Evolutionary conservation across 1,140 invertebrate species (phyloP).

Genomic region (Helicorthomorpha holstii): DNA sequence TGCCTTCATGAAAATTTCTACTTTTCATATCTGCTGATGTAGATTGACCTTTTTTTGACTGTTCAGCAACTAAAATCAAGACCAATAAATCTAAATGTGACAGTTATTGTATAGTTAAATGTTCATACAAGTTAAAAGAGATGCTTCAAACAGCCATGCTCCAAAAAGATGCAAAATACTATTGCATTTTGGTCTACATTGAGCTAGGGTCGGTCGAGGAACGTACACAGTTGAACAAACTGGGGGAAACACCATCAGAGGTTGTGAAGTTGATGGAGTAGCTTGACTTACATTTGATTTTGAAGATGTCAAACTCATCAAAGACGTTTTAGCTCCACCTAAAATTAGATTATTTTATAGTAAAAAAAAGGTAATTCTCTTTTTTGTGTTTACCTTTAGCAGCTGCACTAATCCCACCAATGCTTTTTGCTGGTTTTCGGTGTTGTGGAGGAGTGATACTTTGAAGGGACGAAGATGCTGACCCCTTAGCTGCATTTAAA

Average conservation of each 20-base stretch:
- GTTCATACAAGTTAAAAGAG: slow-evolving; percentile 64
- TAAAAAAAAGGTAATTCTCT: too few species aligned
- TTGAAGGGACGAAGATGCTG: not conserved
- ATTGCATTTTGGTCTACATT: slow-evolving; percentile 62
- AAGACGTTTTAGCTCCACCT: slow-evolving; percentile 5
- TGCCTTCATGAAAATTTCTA: too few species aligned
- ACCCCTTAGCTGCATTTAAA: too few species aligned
- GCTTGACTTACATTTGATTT: slow-evolving; percentile 6
- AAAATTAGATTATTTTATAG: too few species aligned
- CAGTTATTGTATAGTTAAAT: slow-evolving; percentile 8
- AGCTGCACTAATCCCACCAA: slow-evolving; percentile 56
- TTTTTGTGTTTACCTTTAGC: too few species aligned
- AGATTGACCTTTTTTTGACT: slow-evolving; percentile 7
- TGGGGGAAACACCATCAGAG: too few species aligned
- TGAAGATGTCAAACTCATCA: slow-evolving; percentile 10
- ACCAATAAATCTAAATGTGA: not conserved
- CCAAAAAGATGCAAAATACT: slow-evolving; percentile 91
- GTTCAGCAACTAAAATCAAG: slow-evolving; percentile 7
- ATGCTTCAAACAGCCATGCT: slow-evolving; percentile 91
- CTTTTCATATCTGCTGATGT: not conserved
- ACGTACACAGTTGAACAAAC: slow-evolving; percentile 9
- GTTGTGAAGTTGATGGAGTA: not conserved
- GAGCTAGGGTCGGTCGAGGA: slow-evolving; percentile 18
- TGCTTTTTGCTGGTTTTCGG: slow-evolving; percentile 68
- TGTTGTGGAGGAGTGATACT: slow-evolving; percentile 50